Base-by-base conservation (phyloP, 2,113 vertebrate genomes). In the Petrocephalus microphthalmus region DNA sequence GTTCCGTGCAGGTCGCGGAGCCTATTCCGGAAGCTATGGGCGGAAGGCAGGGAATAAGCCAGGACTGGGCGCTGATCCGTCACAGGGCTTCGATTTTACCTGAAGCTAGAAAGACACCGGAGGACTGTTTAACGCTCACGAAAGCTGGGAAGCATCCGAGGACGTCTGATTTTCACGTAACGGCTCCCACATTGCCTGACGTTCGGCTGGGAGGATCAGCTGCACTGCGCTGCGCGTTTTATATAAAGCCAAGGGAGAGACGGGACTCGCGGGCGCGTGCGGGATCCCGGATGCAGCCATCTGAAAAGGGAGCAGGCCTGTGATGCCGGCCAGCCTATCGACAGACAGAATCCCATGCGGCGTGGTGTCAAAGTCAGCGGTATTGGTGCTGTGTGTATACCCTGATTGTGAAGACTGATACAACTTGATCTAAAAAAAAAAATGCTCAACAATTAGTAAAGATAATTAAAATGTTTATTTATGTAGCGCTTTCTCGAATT, bases 391-490 rank as follows among this genome's bases (percentile, higher is more conserved):
- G 60, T 13, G 60, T 91, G 90, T 90, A 78, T 87, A 90, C 85
- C 71, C 89, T 57, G 88, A 91, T 91, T 92, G 89, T 84, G 88
- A 87, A 53, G n/a, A 88, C 90, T 94, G 91, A 94, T 93, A 64
- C 57, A 64, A 64, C 57, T 10, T 64, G 57, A 64, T 64, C 22
- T 67, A 67, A 67, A 49, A 42, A 42, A 42, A 42, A 49, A 49
- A 29, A 67, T n/a, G 60, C 25, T 67, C 22, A 64, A 64, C 57
- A 67, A 67, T 67, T 67, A 67, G 8, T 29, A 64, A 64, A 25
- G 25, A 64, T 64, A 67, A n/a, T 64, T 60, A n/a, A n/a, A 60
- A 64, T 64, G 57, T 64, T 25, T 7, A 64, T 64, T 64, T 64
- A 64, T 64, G 25, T 64, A 10, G 22, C 57, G n/a, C 7, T 2